These are phyloP conservation scores for Drosophila quasianomalipes DNA, from an alignment of 2,888 invertebrate species.

Conservation along the genomic window DNA sequence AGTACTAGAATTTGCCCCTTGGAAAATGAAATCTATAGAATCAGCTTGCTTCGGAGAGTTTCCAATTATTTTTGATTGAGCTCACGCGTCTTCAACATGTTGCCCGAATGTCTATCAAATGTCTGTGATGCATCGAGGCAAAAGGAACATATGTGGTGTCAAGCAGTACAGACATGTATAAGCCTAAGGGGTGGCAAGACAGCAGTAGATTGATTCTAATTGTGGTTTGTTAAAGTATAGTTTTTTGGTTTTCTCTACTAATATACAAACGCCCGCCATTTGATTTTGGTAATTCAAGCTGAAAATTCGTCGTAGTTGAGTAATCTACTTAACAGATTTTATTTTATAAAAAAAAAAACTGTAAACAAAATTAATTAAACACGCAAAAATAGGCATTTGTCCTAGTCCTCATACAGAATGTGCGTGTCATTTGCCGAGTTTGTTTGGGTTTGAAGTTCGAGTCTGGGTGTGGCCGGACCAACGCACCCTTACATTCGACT, in stretches of 20 bases:
- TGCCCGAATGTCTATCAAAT: background rate
- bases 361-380: constrained; percentile 21
- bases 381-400: constrained; percentile 44
- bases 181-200: background rate
- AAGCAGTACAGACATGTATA: background rate
- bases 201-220: background rate
- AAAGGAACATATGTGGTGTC: background rate
- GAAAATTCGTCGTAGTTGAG: background rate
- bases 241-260: background rate
- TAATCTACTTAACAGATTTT: background rate
- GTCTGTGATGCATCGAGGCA: background rate
- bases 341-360: background rate
- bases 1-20: background rate
- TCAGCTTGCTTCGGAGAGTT: background rate
- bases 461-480: constrained; percentile 40
- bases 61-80: background rate
- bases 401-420: constrained; percentile 39
- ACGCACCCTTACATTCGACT: constrained; percentile 20
- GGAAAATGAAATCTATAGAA: background rate
- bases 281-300: background rate
- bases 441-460: constrained; percentile 16
- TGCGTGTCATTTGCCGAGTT: constrained; percentile 42
- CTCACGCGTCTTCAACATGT: background rate
- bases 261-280: background rate
- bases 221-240: background rate